A percentile compares a stretch with the other conserved stretches of the same genome.
Conservation (phyloP, 2,888 invertebrate genomes). For the Tenthredo livida region DNA sequence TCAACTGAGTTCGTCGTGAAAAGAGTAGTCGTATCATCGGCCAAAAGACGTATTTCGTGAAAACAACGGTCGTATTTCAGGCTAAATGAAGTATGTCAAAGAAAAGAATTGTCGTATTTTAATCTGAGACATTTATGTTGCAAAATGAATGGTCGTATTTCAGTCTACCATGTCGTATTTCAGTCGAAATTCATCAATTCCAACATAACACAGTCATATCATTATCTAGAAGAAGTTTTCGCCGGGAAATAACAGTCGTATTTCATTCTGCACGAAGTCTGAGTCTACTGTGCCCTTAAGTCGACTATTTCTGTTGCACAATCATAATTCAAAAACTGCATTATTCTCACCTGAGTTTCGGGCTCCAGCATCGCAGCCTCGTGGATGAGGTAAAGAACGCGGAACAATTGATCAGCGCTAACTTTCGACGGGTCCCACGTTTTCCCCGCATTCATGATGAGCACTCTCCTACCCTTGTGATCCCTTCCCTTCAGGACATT, state of each 20-base stretch:
- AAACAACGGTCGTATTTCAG: not conserved
- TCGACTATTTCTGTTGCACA: too few relatives aligned
- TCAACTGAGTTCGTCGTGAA: not conserved
- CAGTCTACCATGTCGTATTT: not conserved
- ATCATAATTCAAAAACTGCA: too few relatives aligned
- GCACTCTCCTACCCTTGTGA: slow-evolving; percentile 87
- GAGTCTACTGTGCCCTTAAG: too few relatives aligned
- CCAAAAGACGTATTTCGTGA: not conserved
- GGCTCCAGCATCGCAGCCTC: slow-evolving; percentile 88
- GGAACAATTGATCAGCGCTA: slow-evolving; percentile 87
- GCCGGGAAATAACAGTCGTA: too few relatives aligned
- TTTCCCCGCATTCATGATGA: slow-evolving; percentile 87
- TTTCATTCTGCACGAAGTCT: too few relatives aligned
- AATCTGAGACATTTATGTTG: not conserved
- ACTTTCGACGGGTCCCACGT: slow-evolving; percentile 89
- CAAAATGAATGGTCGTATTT: not conserved
- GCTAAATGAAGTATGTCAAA: not conserved
- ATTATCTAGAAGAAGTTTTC: too few relatives aligned
- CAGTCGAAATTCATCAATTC: too few relatives aligned
- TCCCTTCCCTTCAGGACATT: slow-evolving; percentile 89
- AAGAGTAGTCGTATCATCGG: not conserved
- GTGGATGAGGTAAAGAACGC: slow-evolving; percentile 90
- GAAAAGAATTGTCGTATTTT: not conserved
- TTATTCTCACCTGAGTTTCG: slow-evolving; percentile 82
- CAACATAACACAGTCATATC: too few relatives aligned